Evolutionary conservation across 2,113 vertebrate genomes (phyloP), one percentile per base, ranked within the genome.

Genomic region (Rattus norvegicus): DNA sequence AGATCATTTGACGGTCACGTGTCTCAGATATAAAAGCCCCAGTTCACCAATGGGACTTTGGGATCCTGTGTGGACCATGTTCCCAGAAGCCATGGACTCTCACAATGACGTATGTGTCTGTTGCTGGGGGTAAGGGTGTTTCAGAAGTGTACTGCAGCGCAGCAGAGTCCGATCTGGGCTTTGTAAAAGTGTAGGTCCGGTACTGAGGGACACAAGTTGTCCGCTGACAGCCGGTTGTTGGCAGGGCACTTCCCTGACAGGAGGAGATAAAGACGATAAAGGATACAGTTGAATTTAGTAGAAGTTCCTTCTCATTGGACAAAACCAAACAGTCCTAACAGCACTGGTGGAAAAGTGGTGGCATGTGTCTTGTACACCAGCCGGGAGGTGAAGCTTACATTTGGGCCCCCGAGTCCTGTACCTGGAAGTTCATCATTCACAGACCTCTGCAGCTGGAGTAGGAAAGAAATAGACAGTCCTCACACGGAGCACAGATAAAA

Each of bases 251-350:
- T 61, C 85, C 19, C 92, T 63, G 49, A 52, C 12, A 43, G 69
- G 76, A 86, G 70, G 70, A 94, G 36, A 67, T 49, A 19, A 8
- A 61, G 47, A n/a, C 36, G 33, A 85, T 59, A 90, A 94, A 93
- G 81, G 19, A 88, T 69, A 61, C 16, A 49, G 75, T 33, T 61
- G 33, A 87, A 54, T 59, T 95, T 56, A 92, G 72, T 73, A 77
- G 79, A 73, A 75, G 90, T 56, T 86, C 47, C 36, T 94, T 77
- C 89, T 79, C 63, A 61, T 6, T 76, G 67, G 63, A 49, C 67
- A 7, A 14, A 88, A 61, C 2, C n/a, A 49, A 59, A 61, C 28
- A 80, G 43, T 63, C 88, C 6, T 80, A 52, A 47, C 85, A 79
- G 88, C 24, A 20, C 8, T 39, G n/a, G 28, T 19, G 14, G 33